Base-by-base conservation (phyloP, 2,888 invertebrate species). In the Anthophora plumipes region DNA sequence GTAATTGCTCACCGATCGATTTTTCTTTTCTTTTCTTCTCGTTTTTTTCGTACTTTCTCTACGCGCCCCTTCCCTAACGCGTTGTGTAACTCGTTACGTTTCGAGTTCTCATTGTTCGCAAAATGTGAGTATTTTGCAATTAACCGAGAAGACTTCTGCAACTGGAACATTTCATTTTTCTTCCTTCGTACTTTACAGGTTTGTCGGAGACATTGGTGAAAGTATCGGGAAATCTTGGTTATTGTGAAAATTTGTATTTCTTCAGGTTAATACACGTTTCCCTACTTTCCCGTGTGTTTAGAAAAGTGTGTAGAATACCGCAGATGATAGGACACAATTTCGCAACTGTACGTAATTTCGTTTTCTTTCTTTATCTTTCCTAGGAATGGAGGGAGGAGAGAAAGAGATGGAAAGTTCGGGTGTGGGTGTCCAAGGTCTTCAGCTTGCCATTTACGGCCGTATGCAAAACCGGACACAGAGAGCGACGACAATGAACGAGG, bases 401-500 rank as follows among this genome's bases (percentile, higher is more conserved):
- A 54, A 54, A 55, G 41, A 60, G 54, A 46, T 77, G 74, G 54
- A 81, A 68, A 85, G 90, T 83, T 89, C 87, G 89, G 89, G 90
- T 90, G 92, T 92, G 91, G 92, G 92, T 89, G 92, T 91, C 89
- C 92, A 92, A 91, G 92, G 91, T 91, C 90, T 91, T 89, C 91
- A 89, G 89, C 90, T 91, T 89, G 87, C 91, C 92, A 90, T 91
- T 91, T 92, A 91, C 90, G 91, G 92, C 72, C 11, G 52, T 37
- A 74, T 50, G 68, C 70, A 68, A 74, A 82, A 73, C 82, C 78
- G 73, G 83, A 82, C 78, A 63, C 57, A 48, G 20, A n/a, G 55
- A 31, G 57, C 46, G 25, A 25, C 55, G 75, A 52, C 75, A 57
- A 67, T 52, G 68, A 66, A 64, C 69, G 39, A 48, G 75, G 75